These are phyloP conservation scores for Xanthorhoe designata DNA, from an alignment of 2,888 invertebrate genomes.

Conservation along the genomic window DNA sequence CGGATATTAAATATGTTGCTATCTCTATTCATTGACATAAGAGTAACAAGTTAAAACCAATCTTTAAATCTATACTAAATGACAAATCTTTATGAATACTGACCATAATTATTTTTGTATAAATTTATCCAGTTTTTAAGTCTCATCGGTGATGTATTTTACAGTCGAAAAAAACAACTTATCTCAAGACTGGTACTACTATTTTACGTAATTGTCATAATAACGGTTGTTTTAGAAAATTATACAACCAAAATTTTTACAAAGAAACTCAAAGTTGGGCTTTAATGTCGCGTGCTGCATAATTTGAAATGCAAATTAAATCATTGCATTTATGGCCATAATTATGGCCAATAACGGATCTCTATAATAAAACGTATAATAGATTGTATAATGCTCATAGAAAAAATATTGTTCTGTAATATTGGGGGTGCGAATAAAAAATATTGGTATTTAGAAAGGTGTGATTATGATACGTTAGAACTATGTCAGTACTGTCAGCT, in stretches of 20 bases:
- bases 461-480: conserved; percentile 26
- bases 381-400: conserved; percentile 17
- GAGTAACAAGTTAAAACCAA: too few relatives aligned
- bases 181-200: too few relatives aligned
- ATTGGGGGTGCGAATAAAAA: conserved; percentile 23
- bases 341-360: conserved; percentile 26
- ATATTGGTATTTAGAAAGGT: conserved; percentile 31
- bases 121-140: too few relatives aligned
- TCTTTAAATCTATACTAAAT: too few relatives aligned
- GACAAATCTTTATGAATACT: too few relatives aligned
- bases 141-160: too few relatives aligned
- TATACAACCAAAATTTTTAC: neutral
- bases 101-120: too few relatives aligned
- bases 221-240: neutral
- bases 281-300: conserved; percentile 24
- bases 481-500: neutral
- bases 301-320: conserved; percentile 27
- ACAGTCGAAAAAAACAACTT: too few relatives aligned
- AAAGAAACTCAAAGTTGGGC: conserved; percentile 3
- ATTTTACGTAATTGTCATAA: too few relatives aligned
- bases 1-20: too few relatives aligned
- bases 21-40: too few relatives aligned
- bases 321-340: conserved; percentile 26
- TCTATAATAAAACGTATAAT: conserved; percentile 16
- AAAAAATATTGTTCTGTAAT: conserved; percentile 28